Evolutionary conservation across 2,888 invertebrate species (phyloP).

Genomic region (Microctonus brassicae): DNA sequence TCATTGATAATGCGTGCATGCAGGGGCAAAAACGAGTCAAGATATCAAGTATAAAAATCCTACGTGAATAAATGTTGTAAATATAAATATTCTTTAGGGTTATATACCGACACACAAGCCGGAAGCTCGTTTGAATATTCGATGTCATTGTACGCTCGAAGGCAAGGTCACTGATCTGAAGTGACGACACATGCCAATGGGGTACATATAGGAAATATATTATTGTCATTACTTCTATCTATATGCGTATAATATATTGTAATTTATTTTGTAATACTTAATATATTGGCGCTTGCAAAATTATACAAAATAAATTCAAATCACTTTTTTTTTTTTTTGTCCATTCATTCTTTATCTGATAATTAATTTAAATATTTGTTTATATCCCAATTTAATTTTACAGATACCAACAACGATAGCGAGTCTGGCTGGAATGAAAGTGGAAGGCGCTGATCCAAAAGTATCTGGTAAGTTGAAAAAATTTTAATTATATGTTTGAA

Average conservation of each 20-base stretch:
- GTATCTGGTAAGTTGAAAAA: constrained; percentile 66
- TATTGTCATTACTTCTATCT: background rate
- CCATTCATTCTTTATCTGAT: background rate
- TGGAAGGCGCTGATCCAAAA: constrained; percentile 68
- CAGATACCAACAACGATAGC: constrained; percentile 68
- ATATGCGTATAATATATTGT: background rate
- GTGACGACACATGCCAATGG: background rate
- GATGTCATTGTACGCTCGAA: constrained; percentile 58
- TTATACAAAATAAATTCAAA: background rate
- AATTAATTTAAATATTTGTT: background rate
- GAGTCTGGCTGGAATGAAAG: constrained; percentile 67
- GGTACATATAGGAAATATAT: background rate
- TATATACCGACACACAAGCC: constrained; percentile 47
- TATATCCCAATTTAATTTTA: constrained; percentile 34
- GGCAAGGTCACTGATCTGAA: constrained; percentile 59
- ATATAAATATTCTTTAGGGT: background rate
- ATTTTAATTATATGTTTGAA: background rate
- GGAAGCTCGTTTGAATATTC: constrained; percentile 63
- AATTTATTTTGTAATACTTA: background rate
- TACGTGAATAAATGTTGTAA: too few species aligned
- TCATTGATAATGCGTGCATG: background rate
- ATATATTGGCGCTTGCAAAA: background rate
- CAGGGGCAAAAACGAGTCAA: constrained; percentile 25
- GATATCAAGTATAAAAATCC: constrained; percentile 23
- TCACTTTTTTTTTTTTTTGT: background rate